Evolutionary conservation across 2,888 invertebrate species (phyloP), one percentile per base, ranked within the genome.

Genomic region (Athrips mouffetella): DNA sequence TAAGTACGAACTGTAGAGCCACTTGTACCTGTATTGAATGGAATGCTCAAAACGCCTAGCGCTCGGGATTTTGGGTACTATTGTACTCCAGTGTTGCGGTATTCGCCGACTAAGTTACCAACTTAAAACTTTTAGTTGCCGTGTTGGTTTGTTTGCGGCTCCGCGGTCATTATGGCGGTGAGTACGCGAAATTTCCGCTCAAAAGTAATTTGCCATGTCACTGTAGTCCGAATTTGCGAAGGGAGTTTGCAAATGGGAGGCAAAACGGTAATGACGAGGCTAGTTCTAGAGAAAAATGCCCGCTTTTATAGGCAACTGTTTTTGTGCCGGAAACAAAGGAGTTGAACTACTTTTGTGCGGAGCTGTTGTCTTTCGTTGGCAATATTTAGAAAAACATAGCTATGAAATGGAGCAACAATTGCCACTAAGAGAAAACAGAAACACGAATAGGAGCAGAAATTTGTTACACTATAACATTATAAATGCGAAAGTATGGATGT

Each of bases 131-230:
- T 83, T 80, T 67, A 74, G 75, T 76, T 72, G 68, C 73, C 65
- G 61, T 67, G 61, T 67, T 64, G 73, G 79, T 74, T 74, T 77
- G 80, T 82, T 80, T 80, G 80, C 59, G 77, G 76, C 49, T 61
- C 50, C 55, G 62, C 63, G 74, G 75, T 73, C 80, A 80, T 83
- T 81, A 82, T 75, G 69, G 69, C 75, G 66, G 73, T 78, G 80
- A 80, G 69, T 68, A 60, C 64, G 80, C 78, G 68, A 74, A 80
- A 77, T 72, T 72, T 49, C 58, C 57, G 58, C 63, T 68, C 63
- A 65, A 77, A 82, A 84, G 81, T 84, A 82, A 84, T 83, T 83
- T 80, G 81, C 79, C 73, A 69, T 73, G 78, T 84, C 83, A 82
- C 80, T 69, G 15, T 27, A 62, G 65, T 62, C 63, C 55, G 64